phyloP scores from a whole-genome alignment of 2,113 vertebrate species.

The Ctenodactylus gundi region DNA sequence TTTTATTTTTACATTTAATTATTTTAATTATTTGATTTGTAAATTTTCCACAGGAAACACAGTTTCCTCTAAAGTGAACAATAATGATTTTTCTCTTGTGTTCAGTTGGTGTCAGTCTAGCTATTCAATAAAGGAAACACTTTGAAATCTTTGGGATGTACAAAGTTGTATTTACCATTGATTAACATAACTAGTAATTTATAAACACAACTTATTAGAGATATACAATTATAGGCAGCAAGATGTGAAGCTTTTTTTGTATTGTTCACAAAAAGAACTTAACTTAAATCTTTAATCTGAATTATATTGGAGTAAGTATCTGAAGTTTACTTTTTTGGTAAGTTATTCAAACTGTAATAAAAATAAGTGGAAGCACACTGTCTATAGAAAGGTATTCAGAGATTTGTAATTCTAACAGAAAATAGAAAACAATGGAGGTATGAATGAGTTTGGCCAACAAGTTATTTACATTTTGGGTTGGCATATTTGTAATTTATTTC shows the following conservation, averaged over 20 bases:
- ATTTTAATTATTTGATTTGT: conserved; percentile 41
- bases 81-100: conserved; percentile 59
- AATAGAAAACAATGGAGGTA: conserved; percentile 47
- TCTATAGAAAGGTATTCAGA: not conserved
- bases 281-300: conserved; percentile 80
- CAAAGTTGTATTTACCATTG: conserved; percentile 64
- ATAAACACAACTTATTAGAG: conserved; percentile 62
- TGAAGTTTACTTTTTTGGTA: conserved; percentile 53
- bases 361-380: conserved; percentile 36
- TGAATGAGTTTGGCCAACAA: conserved; percentile 27
- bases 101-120: conserved; percentile 17
- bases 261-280: conserved; percentile 60
- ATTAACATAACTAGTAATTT: conserved; percentile 62
- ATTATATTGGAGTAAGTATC: conserved; percentile 69
- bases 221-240: conserved; percentile 55
- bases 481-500: conserved; percentile 6
- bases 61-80: conserved; percentile 58
- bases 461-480: conserved; percentile 42
- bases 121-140: conserved; percentile 43
- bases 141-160: conserved; percentile 60
- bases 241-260: conserved; percentile 65
- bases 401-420: conserved; percentile 45
- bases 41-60: conserved; percentile 22
- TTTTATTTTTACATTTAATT: conserved; percentile 55
- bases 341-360: conserved; percentile 63